phyloP scores from a whole-genome alignment of 2,888 invertebrate genomes.

The Perdita meconis region DNA sequence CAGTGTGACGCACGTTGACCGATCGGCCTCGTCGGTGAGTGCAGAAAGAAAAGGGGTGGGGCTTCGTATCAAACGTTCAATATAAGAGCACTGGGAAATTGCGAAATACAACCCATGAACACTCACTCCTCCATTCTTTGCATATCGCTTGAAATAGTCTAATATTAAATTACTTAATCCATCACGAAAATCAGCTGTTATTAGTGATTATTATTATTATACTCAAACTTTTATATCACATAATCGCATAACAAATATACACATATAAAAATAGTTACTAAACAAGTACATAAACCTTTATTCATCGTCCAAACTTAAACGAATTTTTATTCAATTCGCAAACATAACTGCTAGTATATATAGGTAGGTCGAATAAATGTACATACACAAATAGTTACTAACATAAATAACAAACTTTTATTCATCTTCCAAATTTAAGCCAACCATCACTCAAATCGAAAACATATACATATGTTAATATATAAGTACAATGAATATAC shows the following conservation, averaged over 20 bases:
- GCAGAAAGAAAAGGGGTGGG: constrained; percentile 38
- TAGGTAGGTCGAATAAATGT: too few relatives aligned
- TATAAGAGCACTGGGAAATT: constrained; percentile 33
- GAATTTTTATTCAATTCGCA: not conserved
- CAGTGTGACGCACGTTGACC: constrained; percentile 48
- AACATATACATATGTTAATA: too few relatives aligned
- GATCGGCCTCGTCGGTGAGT: constrained; percentile 24
- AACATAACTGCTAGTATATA: too few relatives aligned
- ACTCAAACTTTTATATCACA: not conserved
- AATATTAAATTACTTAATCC: not conserved
- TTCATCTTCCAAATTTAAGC: not conserved
- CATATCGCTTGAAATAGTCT: not conserved
- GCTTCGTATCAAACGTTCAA: constrained; percentile 54
- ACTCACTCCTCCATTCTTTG: not conserved
- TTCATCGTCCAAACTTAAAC: not conserved
- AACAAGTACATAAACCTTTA: not conserved
- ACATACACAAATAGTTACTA: not conserved
- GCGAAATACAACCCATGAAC: not conserved
- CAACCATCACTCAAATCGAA: not conserved
- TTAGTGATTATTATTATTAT: not conserved
- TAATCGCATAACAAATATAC: not conserved
- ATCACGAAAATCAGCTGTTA: not conserved
- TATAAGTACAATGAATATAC: too few relatives aligned
- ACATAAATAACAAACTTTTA: not conserved
- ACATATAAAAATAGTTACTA: not conserved